Evolutionary conservation across 2,113 vertebrate genomes (phyloP), one percentile per base, ranked within the genome.

Genomic region (Pelobates fuscus): DNA sequence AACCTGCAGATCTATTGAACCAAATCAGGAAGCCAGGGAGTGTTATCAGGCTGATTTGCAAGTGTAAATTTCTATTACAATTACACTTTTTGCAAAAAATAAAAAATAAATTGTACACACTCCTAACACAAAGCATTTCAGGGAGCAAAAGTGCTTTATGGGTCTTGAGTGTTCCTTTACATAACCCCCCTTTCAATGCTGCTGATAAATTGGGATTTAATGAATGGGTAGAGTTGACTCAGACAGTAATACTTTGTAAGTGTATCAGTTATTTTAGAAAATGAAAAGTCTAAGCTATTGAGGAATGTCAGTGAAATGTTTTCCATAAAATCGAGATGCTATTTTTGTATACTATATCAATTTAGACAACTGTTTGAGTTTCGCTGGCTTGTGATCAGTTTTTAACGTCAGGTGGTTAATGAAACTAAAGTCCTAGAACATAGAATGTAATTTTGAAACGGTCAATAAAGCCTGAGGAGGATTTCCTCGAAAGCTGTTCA

Each of bases 361-460:
- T 94, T 67, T 96, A 97, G 94, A 95, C 93, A 94, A 96, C 94
- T 96, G 92, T 93, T 61, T 91, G 94, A 95, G 95, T 95, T 95
- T 96, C 94, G 95, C 98, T 98, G 97, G 95, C 95, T 95, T 97
- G 95, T 96, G 94, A 94, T 98, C 93, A 91, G 94, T 98, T 99
- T 98, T 98, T 96, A 97, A 93, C 95, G 96, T 95, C 94, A 89
- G 93, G 95, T 95, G 94, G 94, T 94, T 94, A 95, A 93, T 94
- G 95, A 94, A 96, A 94, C 94, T 96, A 92, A 94, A 95, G 94
- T 96, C 93, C 92, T 97, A 94, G 94, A 96, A 93, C 89, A 96
- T 94, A 98, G 94, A 96, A 93, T 97, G 95, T 98, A 98, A 96
- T 98, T 98, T 98, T 98, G n/a, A 98, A 98, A 96, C 95, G 97